Evolutionary conservation across 2,113 vertebrate species (phyloP).

Genomic region (Coptodon bakossiorum): DNA sequence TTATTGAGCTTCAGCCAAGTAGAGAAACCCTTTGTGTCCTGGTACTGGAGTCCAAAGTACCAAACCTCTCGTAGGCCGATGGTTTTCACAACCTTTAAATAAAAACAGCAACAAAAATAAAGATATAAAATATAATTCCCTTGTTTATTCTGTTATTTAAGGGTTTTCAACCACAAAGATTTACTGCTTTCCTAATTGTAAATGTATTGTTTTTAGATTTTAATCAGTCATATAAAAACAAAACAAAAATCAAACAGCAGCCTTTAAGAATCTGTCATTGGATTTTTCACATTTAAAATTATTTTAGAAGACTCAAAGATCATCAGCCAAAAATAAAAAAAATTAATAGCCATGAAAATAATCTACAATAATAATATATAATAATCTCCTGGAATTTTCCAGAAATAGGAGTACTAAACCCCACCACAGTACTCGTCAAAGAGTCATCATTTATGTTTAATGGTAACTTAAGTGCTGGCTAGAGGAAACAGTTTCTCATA

Average conservation of each 20-base stretch:
- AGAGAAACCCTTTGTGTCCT: slow-evolving; percentile 95
- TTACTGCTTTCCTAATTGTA: not conserved
- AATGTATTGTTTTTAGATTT: not conserved
- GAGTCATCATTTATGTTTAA: not conserved
- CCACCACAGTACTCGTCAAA: not conserved
- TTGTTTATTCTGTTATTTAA: not conserved
- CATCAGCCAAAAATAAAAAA: not conserved
- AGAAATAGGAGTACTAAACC: not conserved
- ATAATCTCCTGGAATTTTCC: not conserved
- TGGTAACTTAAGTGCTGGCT: not conserved
- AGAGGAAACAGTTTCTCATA: slow-evolving; percentile 37
- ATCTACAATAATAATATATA: not conserved
- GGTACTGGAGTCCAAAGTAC: slow-evolving; percentile 98
- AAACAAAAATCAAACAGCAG: not conserved
- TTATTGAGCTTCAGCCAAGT: slow-evolving; percentile 99
- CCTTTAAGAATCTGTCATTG: not conserved
- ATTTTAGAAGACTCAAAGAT: not conserved
- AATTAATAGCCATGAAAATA: not conserved
- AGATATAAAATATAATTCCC: not conserved
- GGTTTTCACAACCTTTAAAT: slow-evolving; percentile 90
- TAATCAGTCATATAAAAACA: not conserved
- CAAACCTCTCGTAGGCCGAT: slow-evolving; percentile 96
- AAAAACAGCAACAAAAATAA: not conserved
- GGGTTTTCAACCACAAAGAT: not conserved
- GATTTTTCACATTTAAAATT: not conserved